Evolutionary conservation across 2,888 invertebrate species (phyloP).

Genomic region (Oligia strigilis): DNA sequence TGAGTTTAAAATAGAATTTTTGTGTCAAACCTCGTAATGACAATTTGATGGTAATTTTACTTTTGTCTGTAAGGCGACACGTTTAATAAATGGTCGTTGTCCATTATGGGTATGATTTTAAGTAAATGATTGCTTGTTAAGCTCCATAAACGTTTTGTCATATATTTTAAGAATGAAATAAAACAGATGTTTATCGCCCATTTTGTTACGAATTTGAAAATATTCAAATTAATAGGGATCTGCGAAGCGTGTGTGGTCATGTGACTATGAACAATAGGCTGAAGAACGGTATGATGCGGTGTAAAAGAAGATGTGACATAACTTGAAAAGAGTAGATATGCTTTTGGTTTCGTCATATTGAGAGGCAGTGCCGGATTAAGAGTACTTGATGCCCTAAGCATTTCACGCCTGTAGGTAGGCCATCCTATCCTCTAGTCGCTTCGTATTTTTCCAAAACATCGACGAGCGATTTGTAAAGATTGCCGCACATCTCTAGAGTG

Average conservation of each 20-base stretch:
- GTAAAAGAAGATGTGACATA: background rate
- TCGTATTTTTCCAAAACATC: no score
- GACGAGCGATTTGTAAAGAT: no score
- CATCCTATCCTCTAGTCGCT: no score
- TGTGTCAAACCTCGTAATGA: slow-evolving; percentile 58
- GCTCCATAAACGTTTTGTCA: slow-evolving; percentile 32
- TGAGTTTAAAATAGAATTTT: slow-evolving; percentile 48
- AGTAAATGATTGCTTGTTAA: slow-evolving; percentile 45
- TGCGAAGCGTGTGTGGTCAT: background rate
- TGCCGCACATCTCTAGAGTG: no score
- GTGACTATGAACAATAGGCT: background rate
- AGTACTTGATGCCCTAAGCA: no score
- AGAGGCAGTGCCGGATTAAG: no score
- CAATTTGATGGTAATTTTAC: slow-evolving; percentile 59
- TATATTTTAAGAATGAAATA: slow-evolving; percentile 17
- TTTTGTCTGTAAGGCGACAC: slow-evolving; percentile 51
- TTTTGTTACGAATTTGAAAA: background rate
- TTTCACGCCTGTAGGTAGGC: no score
- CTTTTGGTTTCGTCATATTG: background rate
- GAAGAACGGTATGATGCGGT: background rate
- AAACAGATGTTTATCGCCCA: slow-evolving; percentile 6
- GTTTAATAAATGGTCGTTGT: slow-evolving; percentile 50
- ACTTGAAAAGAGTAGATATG: background rate
- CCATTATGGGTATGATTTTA: slow-evolving; percentile 42
- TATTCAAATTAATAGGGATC: background rate